These are phyloP conservation scores for Sandelia bainsii DNA, from an alignment of 2,797 vertebrate genomes.

Conservation along the genomic window DNA sequence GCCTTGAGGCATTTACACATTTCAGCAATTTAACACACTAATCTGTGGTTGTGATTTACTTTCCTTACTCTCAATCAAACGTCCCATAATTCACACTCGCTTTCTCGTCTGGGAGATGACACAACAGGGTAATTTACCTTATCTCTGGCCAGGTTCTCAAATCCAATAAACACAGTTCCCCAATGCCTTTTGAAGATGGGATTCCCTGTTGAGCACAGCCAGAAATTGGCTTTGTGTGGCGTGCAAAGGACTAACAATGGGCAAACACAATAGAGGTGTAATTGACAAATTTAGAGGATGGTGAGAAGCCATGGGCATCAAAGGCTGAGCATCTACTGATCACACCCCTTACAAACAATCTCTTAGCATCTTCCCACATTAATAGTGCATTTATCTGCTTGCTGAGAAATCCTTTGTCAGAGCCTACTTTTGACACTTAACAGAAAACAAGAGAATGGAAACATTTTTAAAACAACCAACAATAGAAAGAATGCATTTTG, in stretches of 20 bases:
- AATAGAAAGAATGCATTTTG: slow-evolving; percentile 36
- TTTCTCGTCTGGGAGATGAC: slow-evolving; percentile 55
- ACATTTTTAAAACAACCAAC: not conserved
- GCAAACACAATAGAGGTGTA: slow-evolving; percentile 69
- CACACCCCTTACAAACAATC: slow-evolving; percentile 42
- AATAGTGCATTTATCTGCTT: slow-evolving; percentile 31
- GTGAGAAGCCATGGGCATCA: slow-evolving; percentile 56
- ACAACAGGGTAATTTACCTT: slow-evolving; percentile 69
- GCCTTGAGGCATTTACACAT: slow-evolving; percentile 57
- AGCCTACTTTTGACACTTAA: slow-evolving; percentile 3
- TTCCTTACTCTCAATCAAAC: slow-evolving; percentile 53
- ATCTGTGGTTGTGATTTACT: slow-evolving; percentile 38
- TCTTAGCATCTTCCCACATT: slow-evolving; percentile 20
- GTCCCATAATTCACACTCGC: slow-evolving; percentile 46
- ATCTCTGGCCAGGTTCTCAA: slow-evolving; percentile 67
- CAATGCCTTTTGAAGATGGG: slow-evolving; percentile 67
- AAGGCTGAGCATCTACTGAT: slow-evolving; percentile 51
- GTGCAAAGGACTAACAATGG: slow-evolving; percentile 54
- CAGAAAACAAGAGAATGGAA: slow-evolving; percentile 5
- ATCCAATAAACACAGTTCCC: slow-evolving; percentile 73
- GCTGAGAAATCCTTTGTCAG: slow-evolving; percentile 16
- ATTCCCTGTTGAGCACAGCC: slow-evolving; percentile 64
- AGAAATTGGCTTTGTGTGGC: slow-evolving; percentile 68
- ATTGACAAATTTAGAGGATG: slow-evolving; percentile 74
- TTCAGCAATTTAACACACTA: slow-evolving; percentile 44